Evolutionary conservation across 2,888 invertebrate genomes (phyloP).

Genomic region (Hypercompe scribonia): DNA sequence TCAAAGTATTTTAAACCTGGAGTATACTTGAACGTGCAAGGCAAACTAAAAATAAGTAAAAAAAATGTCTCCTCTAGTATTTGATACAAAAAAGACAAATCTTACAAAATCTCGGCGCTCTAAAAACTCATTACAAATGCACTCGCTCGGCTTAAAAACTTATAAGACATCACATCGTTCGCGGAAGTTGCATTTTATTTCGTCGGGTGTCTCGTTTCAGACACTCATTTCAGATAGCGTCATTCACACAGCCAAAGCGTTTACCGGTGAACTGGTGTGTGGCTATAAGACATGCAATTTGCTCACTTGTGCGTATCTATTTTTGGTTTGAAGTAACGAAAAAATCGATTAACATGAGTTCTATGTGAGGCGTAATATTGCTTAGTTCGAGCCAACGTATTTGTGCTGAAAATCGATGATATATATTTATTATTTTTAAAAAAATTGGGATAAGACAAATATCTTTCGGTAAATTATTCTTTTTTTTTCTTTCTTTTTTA

Average conservation of each 20-base stretch:
- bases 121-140: conserved; percentile 23
- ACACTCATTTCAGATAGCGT: conserved; percentile 71
- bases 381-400: too few relatives aligned
- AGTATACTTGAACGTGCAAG: neutral
- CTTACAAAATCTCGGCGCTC: neutral
- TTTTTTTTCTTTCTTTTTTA: too few relatives aligned
- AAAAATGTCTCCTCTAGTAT: neutral
- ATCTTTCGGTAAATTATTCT: neutral
- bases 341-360: too few relatives aligned
- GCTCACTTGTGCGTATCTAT: neutral
- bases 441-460: neutral
- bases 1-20: too few relatives aligned
- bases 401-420: too few relatives aligned
- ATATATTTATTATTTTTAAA: too few relatives aligned
- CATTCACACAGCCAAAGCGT: conserved; percentile 61
- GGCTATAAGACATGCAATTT: conserved; percentile 10
- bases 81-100: neutral
- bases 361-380: too few relatives aligned
- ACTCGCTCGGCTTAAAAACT: conserved; percentile 27
- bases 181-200: conserved; percentile 56
- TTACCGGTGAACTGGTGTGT: conserved; percentile 43
- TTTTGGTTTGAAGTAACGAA: neutral
- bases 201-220: conserved; percentile 41
- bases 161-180: conserved; percentile 26
- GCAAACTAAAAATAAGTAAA: neutral